These are phyloP conservation scores for Lutjanus argentimaculatus DNA, from an alignment of 2,797 vertebrate species.

Conservation along the genomic window DNA sequence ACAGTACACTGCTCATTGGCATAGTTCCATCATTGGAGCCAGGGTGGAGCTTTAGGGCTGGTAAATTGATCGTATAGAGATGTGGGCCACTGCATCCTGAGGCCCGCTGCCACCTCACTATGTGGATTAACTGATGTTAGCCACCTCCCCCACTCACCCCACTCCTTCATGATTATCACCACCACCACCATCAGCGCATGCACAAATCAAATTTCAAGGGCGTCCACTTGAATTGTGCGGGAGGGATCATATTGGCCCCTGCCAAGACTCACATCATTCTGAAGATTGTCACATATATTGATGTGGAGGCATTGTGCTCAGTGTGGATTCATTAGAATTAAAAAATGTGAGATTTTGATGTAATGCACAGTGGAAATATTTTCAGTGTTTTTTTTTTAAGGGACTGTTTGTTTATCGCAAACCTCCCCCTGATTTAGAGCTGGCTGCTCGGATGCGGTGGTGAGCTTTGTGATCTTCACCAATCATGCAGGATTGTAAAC, in stretches of 20 bases:
- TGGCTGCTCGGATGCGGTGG: slow-evolving; percentile 21
- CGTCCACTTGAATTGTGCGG: slow-evolving; percentile 33
- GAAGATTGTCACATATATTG: slow-evolving; percentile 58
- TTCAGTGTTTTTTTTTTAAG: slow-evolving; percentile 37
- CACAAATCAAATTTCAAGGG: slow-evolving; percentile 49
- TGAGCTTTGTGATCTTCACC: slow-evolving; percentile 53
- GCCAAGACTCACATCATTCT: slow-evolving; percentile 36
- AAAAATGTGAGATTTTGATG: slow-evolving; percentile 51
- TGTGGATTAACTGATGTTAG: slow-evolving; percentile 60
- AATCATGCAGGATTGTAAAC: slow-evolving; percentile 58
- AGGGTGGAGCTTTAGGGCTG: slow-evolving; percentile 30
- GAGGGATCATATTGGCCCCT: slow-evolving; percentile 21
- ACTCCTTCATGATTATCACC: slow-evolving; percentile 24
- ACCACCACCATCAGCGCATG: slow-evolving; percentile 63
- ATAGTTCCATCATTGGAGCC: slow-evolving; percentile 28
- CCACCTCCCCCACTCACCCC: background rate
- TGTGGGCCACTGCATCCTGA: slow-evolving; percentile 15
- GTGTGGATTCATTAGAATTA: slow-evolving; percentile 57
- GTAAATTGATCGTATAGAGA: slow-evolving; percentile 46
- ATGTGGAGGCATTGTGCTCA: slow-evolving; percentile 64
- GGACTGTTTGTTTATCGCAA: slow-evolving; percentile 28
- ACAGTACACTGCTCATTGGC: slow-evolving; percentile 40
- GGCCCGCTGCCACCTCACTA: background rate
- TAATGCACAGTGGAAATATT: slow-evolving; percentile 55
- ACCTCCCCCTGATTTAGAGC: slow-evolving; percentile 41